phyloP scores from a whole-genome alignment of 2,888 invertebrate species.

The Leptinotarsa juncta region DNA sequence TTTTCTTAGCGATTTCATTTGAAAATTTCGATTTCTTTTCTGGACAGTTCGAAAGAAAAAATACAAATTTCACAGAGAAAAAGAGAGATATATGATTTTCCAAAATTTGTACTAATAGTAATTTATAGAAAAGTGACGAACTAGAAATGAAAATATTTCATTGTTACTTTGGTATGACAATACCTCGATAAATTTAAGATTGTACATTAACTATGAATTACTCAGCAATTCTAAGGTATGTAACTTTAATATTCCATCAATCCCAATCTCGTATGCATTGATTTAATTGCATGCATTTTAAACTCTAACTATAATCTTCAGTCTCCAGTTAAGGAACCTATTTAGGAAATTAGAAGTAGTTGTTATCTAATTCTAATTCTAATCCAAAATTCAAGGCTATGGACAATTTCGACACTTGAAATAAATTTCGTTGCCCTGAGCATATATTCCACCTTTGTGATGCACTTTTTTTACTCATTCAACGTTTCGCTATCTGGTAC shows the following conservation, averaged over 20 bases:
- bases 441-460: neutral
- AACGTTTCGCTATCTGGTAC: neutral
- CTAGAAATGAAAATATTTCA: conserved; percentile 30
- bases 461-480: neutral
- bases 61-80: neutral
- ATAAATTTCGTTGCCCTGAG: neutral
- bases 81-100: neutral
- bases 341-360: conserved; percentile 43
- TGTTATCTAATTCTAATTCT: conserved; percentile 53
- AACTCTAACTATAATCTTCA: conserved; percentile 6
- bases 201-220: conserved; percentile 25
- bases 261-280: neutral
- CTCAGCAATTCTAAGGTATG: neutral
- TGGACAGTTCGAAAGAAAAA: no score
- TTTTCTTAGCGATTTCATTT: no score
- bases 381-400: conserved; percentile 30
- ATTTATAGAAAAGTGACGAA: conserved; percentile 25
- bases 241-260: neutral
- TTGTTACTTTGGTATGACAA: conserved; percentile 44
- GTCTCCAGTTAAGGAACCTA: neutral
- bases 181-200: conserved; percentile 38
- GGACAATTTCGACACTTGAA: neutral
- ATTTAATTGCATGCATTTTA: conserved; percentile 7
- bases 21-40: no score
- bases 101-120: neutral